Evolutionary conservation across 2,888 invertebrate genomes (phyloP).

Genomic region (Choreutis nemorana): DNA sequence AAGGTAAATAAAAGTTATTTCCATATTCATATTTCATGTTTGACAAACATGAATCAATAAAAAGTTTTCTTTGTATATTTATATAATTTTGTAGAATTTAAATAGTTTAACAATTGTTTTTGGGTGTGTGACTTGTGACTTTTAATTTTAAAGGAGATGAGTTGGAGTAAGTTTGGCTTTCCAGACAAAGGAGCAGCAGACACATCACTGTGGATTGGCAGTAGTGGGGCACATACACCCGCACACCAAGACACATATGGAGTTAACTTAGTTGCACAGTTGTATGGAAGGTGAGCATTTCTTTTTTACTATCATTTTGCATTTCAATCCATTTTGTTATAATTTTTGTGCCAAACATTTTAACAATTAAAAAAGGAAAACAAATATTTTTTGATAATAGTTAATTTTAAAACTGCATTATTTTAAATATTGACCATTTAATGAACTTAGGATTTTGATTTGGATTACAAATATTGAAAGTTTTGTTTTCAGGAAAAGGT

Average conservation of each 20-base stretch:
- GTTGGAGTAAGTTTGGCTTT: slow-evolving; percentile 78
- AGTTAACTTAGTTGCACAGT: slow-evolving; percentile 89
- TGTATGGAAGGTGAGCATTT: slow-evolving; percentile 76
- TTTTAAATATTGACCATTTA: not conserved
- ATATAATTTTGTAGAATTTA: too few species aligned
- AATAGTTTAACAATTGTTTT: too few species aligned
- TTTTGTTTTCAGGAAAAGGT: slow-evolving; percentile 75
- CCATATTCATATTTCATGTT: slow-evolving; percentile 3
- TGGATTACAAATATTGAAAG: slow-evolving; percentile 9
- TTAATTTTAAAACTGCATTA: not conserved
- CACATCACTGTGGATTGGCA: slow-evolving; percentile 90
- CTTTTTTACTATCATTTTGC: not conserved
- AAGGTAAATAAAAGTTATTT: slow-evolving; percentile 50
- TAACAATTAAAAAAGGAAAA: not conserved
- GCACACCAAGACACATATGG: slow-evolving; percentile 96
- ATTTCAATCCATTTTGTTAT: not conserved
- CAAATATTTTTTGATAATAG: not conserved
- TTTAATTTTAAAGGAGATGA: slow-evolving; percentile 32
- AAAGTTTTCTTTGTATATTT: too few species aligned
- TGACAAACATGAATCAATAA: too few species aligned
- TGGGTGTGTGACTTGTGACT: slow-evolving; percentile 1
- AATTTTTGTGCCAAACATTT: not conserved
- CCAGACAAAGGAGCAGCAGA: slow-evolving; percentile 70
- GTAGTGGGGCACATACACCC: slow-evolving; percentile 87
- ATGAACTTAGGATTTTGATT: not conserved